These are phyloP conservation scores for Tamias sibiricus DNA, from an alignment of 2,113 vertebrate species.

Conservation along the genomic window DNA sequence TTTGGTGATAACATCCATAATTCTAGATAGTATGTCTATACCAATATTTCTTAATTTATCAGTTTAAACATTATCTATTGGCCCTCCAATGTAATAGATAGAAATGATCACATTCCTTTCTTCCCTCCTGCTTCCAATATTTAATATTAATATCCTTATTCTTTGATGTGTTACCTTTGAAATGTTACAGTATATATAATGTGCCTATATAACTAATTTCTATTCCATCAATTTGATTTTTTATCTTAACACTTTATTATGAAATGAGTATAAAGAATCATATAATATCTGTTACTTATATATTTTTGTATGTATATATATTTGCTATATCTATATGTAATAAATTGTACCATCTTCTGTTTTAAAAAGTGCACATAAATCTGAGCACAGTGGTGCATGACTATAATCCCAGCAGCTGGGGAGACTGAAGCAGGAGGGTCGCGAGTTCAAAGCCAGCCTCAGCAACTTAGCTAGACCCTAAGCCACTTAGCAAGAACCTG, in stretches of 20 bases:
- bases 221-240: slow-evolving; percentile 36
- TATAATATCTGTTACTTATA: background rate
- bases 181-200: slow-evolving; percentile 24
- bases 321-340: background rate
- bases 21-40: background rate
- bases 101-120: background rate
- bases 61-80: slow-evolving; percentile 38
- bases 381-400: too few relatives aligned
- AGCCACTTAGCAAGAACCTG: too few relatives aligned
- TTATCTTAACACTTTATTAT: slow-evolving; percentile 44
- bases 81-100: background rate
- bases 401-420: too few relatives aligned
- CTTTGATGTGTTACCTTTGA: background rate
- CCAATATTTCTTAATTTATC: background rate
- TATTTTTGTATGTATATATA: background rate
- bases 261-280: background rate
- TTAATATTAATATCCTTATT: slow-evolving; percentile 22
- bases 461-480: too few relatives aligned
- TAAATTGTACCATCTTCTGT: background rate
- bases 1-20: background rate
- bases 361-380: background rate
- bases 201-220: background rate
- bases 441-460: too few relatives aligned
- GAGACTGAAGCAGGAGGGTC: too few relatives aligned
- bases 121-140: background rate